Conservation (phyloP, 1,140 invertebrate genomes). For the Chelonus insularis region DNA sequence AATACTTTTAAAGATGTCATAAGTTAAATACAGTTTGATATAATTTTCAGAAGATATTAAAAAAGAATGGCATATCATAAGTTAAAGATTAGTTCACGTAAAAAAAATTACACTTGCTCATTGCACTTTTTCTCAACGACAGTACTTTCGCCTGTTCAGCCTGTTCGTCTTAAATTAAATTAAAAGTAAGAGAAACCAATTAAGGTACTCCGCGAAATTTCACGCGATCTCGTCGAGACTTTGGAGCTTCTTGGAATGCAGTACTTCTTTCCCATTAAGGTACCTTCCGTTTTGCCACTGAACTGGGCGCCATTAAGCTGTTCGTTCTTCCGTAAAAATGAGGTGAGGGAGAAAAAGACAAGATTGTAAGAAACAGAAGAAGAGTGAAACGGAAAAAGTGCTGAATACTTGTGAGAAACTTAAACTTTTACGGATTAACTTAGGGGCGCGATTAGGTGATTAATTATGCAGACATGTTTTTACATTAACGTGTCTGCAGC, state of each 20-base stretch:
- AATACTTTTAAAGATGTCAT: too few relatives aligned
- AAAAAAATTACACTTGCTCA: not conserved
- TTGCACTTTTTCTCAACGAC: slow-evolving; percentile 11
- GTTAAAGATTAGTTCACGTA: not conserved
- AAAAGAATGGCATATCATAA: not conserved
- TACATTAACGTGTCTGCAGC: not conserved
- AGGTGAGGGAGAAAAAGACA: slow-evolving; percentile 28
- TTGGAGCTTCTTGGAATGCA: slow-evolving; percentile 35
- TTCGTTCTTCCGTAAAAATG: slow-evolving; percentile 50
- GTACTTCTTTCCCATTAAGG: slow-evolving; percentile 54
- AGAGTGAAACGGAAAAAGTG: not conserved
- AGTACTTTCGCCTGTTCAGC: not conserved
- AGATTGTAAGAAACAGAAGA: slow-evolving; percentile 18
- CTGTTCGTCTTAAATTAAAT: slow-evolving; percentile 35
- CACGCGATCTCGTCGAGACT: slow-evolving; percentile 34
- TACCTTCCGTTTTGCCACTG: slow-evolving; percentile 48
- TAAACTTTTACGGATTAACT: slow-evolving; percentile 12
- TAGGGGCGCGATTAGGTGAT: not conserved
- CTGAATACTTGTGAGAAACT: slow-evolving; percentile 6
- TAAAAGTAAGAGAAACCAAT: slow-evolving; percentile 55
- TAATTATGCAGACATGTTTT: not conserved
- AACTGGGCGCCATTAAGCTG: slow-evolving; percentile 52
- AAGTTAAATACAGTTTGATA: too few relatives aligned
- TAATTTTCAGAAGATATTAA: not conserved
- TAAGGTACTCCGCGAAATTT: slow-evolving; percentile 55